phyloP scores from a whole-genome alignment of 2,888 invertebrate genomes.

The Aspidiotus rigidus region DNA sequence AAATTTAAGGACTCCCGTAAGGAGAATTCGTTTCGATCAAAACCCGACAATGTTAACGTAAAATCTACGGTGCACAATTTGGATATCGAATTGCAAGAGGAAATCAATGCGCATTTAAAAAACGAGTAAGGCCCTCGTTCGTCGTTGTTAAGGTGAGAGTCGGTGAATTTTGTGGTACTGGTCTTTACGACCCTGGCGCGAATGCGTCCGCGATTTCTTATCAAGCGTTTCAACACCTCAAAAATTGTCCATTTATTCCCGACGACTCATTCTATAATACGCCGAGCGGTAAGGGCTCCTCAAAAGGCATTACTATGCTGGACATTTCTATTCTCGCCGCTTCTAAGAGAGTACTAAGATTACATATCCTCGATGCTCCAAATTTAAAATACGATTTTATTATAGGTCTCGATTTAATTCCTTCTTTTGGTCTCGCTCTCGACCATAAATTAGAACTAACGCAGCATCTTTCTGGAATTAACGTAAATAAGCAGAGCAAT shows the following conservation, averaged over 20 bases:
- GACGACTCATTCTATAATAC: neutral
- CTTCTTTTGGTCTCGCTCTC: neutral
- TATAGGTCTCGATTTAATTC: neutral
- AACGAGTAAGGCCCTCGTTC: constrained; percentile 3
- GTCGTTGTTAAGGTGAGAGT: neutral
- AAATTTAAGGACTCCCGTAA: neutral
- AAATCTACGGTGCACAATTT: neutral
- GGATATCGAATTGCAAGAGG: neutral
- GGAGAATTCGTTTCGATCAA: neutral
- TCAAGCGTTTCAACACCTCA: neutral
- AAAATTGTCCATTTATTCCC: neutral
- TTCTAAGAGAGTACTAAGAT: neutral
- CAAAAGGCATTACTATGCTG: constrained; percentile 1
- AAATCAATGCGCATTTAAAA: neutral
- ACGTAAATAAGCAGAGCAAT: too few relatives aligned
- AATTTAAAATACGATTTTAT: constrained; percentile 2
- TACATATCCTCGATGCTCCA: neutral
- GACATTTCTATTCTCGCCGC: neutral
- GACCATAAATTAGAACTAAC: neutral
- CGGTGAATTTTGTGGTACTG: neutral
- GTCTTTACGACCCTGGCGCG: constrained; percentile 5
- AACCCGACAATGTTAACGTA: neutral
- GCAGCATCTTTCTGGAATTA: neutral
- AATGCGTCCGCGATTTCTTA: neutral
- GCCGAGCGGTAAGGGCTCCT: neutral